A percentile compares a stretch with the other conserved stretches of the same genome.
These are phyloP conservation scores for Pentalonia nigronervosa DNA, from an alignment of 1,140 invertebrate species.

Conservation along the genomic window DNA sequence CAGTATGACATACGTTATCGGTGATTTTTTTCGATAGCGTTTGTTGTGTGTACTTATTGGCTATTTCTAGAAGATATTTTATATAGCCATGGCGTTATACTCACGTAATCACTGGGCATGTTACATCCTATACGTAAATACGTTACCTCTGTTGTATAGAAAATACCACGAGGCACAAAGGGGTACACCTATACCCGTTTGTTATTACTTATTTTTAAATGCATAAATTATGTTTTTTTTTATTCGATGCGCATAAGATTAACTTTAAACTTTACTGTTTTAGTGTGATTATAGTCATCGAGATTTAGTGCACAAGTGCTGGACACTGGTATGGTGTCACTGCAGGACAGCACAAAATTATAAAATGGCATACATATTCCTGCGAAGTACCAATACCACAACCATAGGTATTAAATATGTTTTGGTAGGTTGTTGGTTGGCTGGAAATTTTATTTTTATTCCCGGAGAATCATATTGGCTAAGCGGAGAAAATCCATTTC, in stretches of 20 bases:
- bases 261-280: background rate
- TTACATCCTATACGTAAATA: too few relatives aligned
- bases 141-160: too few relatives aligned
- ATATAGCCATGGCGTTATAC: background rate
- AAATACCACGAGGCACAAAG: background rate
- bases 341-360: too few relatives aligned
- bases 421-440: background rate
- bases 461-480: too few relatives aligned
- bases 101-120: too few relatives aligned
- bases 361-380: background rate
- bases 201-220: too few relatives aligned
- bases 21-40: background rate
- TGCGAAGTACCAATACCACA: background rate
- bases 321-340: too few relatives aligned
- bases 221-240: too few relatives aligned
- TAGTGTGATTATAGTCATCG: background rate
- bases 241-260: background rate
- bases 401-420: background rate
- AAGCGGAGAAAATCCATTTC: background rate
- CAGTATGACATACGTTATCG: background rate
- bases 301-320: too few relatives aligned
- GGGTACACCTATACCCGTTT: background rate
- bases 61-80: background rate
- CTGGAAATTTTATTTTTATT: background rate
- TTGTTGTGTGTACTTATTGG: background rate